Conservation (phyloP, 2,888 invertebrate species). For the Epirrhoe alternata region DNA sequence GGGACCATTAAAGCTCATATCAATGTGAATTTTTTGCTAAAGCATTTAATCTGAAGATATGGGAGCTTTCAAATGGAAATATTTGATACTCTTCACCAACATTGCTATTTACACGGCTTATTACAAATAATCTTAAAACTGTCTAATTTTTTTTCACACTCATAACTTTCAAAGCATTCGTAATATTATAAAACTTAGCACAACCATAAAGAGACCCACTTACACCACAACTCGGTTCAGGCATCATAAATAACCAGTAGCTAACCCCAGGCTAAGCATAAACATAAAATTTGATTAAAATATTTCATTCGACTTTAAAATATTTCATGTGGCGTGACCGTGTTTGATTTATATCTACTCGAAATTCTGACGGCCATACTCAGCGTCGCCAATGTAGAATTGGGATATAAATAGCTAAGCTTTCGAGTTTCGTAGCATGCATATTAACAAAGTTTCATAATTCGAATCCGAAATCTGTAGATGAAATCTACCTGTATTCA, state of each 20-base stretch:
- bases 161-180: background rate
- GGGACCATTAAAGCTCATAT: too few relatives aligned
- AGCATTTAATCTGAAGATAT: too few relatives aligned
- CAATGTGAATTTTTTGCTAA: too few relatives aligned
- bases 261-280: conserved; percentile 43
- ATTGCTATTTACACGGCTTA: background rate
- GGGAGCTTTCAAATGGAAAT: too few relatives aligned
- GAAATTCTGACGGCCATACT: conserved; percentile 9
- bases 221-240: conserved; percentile 14
- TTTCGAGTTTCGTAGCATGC: too few relatives aligned
- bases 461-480: too few relatives aligned
- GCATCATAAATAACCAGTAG: conserved; percentile 50
- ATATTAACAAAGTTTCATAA: too few relatives aligned
- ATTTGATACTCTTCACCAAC: too few relatives aligned
- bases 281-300: conserved; percentile 45
- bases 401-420: too few relatives aligned
- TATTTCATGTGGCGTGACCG: conserved; percentile 29
- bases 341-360: conserved; percentile 33
- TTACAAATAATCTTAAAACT: background rate
- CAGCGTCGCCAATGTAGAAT: conserved; percentile 12
- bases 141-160: background rate
- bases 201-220: conserved; percentile 11
- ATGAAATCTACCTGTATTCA: too few relatives aligned
- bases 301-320: conserved; percentile 32
- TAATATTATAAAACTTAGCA: background rate